These are phyloP conservation scores for Zapus hudsonius DNA, from an alignment of 2,113 vertebrate genomes.

Conservation along the genomic window DNA sequence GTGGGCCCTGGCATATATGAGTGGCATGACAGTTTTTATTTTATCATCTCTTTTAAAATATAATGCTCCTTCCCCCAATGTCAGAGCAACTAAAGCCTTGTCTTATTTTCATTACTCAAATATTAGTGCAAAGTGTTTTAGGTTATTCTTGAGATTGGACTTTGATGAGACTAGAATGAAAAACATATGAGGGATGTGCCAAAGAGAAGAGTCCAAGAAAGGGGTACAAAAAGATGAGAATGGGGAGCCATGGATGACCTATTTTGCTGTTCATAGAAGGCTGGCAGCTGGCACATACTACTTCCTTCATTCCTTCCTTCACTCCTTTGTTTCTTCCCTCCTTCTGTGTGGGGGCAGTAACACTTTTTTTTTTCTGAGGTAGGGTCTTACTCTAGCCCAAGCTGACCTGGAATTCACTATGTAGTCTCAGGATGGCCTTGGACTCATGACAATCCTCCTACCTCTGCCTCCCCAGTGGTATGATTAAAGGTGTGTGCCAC, in stretches of 20 bases:
- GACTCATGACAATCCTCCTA: too few relatives aligned
- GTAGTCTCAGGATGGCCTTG: too few relatives aligned
- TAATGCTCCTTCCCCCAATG: background rate
- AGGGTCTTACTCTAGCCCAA: too few relatives aligned
- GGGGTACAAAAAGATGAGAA: background rate
- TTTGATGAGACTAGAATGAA: conserved; percentile 33
- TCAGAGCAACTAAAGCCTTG: conserved; percentile 12
- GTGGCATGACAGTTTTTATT: background rate
- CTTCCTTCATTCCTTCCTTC: too few relatives aligned
- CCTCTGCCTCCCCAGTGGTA: too few relatives aligned
- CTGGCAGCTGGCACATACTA: background rate
- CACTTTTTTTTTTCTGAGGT: too few relatives aligned
- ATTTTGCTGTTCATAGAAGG: background rate
- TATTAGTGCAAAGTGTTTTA: conserved; percentile 15
- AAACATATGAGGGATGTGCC: background rate
- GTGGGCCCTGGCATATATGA: too few relatives aligned
- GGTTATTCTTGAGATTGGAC: background rate
- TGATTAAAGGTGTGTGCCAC: too few relatives aligned
- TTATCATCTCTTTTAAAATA: conserved; percentile 20
- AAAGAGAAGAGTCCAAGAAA: background rate
- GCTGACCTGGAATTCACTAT: too few relatives aligned
- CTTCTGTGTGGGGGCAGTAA: background rate
- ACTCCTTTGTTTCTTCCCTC: background rate
- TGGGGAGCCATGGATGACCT: background rate
- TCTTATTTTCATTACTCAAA: background rate